Evolutionary conservation across 2,797 vertebrate genomes (phyloP).

Genomic region (Nannoperca australis): DNA sequence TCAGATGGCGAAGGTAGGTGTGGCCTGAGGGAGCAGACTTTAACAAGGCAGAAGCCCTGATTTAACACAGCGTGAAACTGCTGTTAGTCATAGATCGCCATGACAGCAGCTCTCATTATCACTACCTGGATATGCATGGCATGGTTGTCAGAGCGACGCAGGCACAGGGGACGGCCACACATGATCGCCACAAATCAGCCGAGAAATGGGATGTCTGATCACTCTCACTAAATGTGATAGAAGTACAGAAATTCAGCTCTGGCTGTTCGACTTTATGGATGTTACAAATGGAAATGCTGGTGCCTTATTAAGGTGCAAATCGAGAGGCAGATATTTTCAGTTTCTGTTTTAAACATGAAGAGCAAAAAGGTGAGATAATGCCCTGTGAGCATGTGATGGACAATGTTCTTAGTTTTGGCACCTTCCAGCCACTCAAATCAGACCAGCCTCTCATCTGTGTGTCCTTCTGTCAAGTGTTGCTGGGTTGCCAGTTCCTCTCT

Average conservation of each 20-base stretch:
- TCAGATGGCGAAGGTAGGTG: conserved; percentile 64
- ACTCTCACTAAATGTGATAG: conserved; percentile 64
- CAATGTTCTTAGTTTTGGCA: conserved; percentile 42
- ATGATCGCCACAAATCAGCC: conserved; percentile 73
- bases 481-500: conserved; percentile 50
- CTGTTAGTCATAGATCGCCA: conserved; percentile 76
- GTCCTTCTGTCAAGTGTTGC: conserved; percentile 71
- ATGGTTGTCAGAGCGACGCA: conserved; percentile 80
- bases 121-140: conserved; percentile 83
- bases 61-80: conserved; percentile 77
- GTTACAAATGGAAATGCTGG: conserved; percentile 51
- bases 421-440: conserved; percentile 61
- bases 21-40: conserved; percentile 75
- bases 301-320: conserved; percentile 50
- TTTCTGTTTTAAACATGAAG: conserved; percentile 26
- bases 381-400: conserved; percentile 24
- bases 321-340: conserved; percentile 30
- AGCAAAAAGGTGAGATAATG: conserved; percentile 29
- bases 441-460: conserved; percentile 52
- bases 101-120: conserved; percentile 80
- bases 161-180: conserved; percentile 69
- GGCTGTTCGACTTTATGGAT: conserved; percentile 29
- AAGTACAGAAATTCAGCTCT: conserved; percentile 51
- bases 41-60: conserved; percentile 75
- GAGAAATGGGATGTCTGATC: conserved; percentile 78